Evolutionary conservation across 1,140 invertebrate genomes (phyloP).

Genomic region (Caenorhabditis inopinata): DNA sequence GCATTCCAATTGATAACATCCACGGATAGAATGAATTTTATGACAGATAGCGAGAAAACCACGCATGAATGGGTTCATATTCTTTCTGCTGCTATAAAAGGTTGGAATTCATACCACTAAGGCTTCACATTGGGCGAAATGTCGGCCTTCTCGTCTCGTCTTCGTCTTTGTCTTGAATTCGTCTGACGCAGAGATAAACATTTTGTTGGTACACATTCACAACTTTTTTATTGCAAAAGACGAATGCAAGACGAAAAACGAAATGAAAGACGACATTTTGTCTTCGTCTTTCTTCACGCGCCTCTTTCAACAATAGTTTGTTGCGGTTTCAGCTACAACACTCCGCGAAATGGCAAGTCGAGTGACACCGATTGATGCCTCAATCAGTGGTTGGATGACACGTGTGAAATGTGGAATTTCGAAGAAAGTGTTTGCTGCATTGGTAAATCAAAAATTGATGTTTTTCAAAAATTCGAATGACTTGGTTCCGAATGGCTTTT

Average conservation of each 20-base stretch:
- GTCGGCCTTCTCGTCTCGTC: no score
- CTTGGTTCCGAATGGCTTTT: constrained; percentile 49
- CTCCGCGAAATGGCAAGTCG: constrained; percentile 51
- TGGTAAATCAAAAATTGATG: constrained; percentile 54
- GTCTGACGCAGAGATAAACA: no score
- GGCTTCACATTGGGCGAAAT: no score
- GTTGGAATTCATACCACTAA: background rate
- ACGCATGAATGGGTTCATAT: constrained; percentile 57
- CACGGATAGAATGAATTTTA: constrained; percentile 45
- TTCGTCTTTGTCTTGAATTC: no score
- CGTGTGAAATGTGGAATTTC: constrained; percentile 58
- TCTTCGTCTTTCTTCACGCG: no score
- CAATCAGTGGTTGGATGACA: constrained; percentile 52
- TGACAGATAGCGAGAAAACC: constrained; percentile 53
- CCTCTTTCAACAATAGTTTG: background rate
- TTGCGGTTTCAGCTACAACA: constrained; percentile 45
- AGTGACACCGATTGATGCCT: constrained; percentile 44
- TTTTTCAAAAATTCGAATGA: constrained; percentile 59
- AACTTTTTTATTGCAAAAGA: no score
- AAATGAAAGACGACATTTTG: no score
- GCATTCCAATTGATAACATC: constrained; percentile 52
- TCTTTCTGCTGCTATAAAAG: constrained; percentile 40
- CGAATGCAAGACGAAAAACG: no score
- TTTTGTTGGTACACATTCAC: no score
- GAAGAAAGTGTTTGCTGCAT: constrained; percentile 51